A percentile compares a stretch with the other conserved stretches of the same genome.
phyloP scores from a whole-genome alignment of 2,113 vertebrate genomes.

The Oryzias curvinotus region DNA sequence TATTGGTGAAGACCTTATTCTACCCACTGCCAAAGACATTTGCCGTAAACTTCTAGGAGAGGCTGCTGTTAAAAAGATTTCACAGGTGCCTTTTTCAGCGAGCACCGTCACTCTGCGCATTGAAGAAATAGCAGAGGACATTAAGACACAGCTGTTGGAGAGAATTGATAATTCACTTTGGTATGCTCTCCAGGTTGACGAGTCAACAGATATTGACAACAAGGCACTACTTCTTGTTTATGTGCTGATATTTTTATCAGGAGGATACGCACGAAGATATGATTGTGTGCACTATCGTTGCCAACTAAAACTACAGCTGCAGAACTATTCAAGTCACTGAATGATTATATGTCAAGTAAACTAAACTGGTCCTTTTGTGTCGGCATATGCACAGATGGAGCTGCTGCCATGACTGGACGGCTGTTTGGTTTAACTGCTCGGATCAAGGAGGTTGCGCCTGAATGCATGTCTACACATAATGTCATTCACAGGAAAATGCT shows the following conservation, averaged over 20 bases:
- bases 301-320: not conserved
- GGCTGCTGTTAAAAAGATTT: not conserved
- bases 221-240: constrained; percentile 5
- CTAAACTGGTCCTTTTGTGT: not conserved
- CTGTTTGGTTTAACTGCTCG: constrained; percentile 4
- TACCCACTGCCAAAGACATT: no score
- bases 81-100: not conserved
- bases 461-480: no score
- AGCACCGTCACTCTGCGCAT: not conserved
- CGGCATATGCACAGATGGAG: not conserved
- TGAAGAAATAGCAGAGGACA: no score
- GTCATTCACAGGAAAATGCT: no score
- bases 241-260: not conserved
- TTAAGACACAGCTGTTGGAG: not conserved
- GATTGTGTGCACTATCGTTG: not conserved
- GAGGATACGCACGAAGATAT: constrained; percentile 4
- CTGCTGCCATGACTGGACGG: constrained; percentile 1
- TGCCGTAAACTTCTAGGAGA: not conserved
- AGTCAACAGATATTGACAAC: constrained; percentile 8
- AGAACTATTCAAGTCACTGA: constrained; percentile 5
- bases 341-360: constrained; percentile 6
- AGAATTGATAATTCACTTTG: not conserved
- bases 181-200: constrained; percentile 1
- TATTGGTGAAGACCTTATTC: not conserved
- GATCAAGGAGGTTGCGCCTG: not conserved